Conservation (phyloP, 2,113 vertebrate species). For the Tichodroma muraria region DNA sequence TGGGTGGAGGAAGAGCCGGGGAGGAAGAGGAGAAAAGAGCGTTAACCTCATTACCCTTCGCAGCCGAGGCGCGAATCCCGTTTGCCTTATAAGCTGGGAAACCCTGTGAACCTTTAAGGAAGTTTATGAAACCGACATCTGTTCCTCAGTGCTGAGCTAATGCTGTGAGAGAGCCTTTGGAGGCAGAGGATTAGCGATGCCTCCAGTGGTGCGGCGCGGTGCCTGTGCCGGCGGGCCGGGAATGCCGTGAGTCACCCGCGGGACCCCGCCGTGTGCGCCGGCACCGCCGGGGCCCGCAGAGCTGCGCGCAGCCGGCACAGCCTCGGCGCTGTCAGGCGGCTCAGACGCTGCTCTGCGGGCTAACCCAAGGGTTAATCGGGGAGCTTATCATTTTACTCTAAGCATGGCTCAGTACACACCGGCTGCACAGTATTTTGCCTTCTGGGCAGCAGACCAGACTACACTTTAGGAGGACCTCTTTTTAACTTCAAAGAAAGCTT, state of each 20-base stretch:
- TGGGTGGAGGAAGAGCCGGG: background rate
- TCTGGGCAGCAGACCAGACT: background rate
- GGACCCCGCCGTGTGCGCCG: background rate
- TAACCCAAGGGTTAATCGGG: background rate
- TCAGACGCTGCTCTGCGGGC: background rate
- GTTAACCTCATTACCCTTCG: background rate
- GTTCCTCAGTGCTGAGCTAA: background rate
- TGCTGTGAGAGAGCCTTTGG: background rate
- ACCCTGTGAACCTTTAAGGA: background rate
- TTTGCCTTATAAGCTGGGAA: background rate
- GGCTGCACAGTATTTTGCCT: background rate
- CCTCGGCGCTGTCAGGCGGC: background rate
- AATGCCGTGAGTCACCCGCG: background rate
- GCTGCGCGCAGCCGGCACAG: background rate
- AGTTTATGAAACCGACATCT: background rate
- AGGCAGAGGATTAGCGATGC: background rate
- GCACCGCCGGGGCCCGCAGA: background rate
- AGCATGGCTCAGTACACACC: background rate
- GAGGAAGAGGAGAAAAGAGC: background rate
- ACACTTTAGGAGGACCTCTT: background rate
- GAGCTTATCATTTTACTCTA: background rate
- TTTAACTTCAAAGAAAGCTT: background rate
- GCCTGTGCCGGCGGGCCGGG: rapidly evolving
- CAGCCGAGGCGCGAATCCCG: background rate
- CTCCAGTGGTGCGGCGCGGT: background rate